Evolutionary conservation across 2,888 invertebrate species (phyloP).

Genomic region (Molorchus minor): DNA sequence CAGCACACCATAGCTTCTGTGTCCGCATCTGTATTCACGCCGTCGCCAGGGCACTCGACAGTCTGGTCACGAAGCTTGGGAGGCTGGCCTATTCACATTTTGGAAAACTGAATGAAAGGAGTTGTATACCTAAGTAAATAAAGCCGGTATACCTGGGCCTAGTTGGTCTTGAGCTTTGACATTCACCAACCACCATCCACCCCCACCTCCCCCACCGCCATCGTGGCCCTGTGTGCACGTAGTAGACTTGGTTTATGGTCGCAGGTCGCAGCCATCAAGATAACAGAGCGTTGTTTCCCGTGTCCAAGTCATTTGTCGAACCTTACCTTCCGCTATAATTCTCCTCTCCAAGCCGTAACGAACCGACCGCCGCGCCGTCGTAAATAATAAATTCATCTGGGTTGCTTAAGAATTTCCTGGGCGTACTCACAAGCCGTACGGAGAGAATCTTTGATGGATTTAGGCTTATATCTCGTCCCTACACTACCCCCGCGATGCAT

Average conservation of each 20-base stretch:
- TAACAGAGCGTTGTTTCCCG: conserved; percentile 50
- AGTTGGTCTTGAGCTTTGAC: conserved; percentile 7
- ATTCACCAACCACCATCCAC: no score
- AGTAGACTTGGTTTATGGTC: conserved; percentile 46
- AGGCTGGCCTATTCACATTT: conserved; percentile 53
- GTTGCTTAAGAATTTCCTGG: conserved; percentile 46
- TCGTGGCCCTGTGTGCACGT: conserved; percentile 31
- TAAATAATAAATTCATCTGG: conserved; percentile 47
- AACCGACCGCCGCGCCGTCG: conserved; percentile 31
- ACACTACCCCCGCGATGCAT: conserved; percentile 15
- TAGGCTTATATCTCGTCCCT: conserved; percentile 31
- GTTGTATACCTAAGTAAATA: conserved; percentile 45
- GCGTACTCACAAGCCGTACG: conserved; percentile 43
- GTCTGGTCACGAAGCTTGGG: conserved; percentile 43
- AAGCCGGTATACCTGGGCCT: conserved; percentile 32
- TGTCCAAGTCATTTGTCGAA: conserved; percentile 47
- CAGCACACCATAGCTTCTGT: conserved; percentile 7
- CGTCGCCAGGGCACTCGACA: conserved; percentile 25
- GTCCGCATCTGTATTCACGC: conserved; percentile 25
- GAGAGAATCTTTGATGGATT: conserved; percentile 42
- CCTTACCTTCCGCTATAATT: conserved; percentile 37
- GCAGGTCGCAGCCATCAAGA: conserved; percentile 45
- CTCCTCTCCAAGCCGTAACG: conserved; percentile 23
- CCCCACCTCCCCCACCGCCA: conserved; percentile 26
- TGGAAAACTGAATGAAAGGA: conserved; percentile 57